phyloP scores from a whole-genome alignment of 2,888 invertebrate genomes.

The Stomorhina lunata region DNA sequence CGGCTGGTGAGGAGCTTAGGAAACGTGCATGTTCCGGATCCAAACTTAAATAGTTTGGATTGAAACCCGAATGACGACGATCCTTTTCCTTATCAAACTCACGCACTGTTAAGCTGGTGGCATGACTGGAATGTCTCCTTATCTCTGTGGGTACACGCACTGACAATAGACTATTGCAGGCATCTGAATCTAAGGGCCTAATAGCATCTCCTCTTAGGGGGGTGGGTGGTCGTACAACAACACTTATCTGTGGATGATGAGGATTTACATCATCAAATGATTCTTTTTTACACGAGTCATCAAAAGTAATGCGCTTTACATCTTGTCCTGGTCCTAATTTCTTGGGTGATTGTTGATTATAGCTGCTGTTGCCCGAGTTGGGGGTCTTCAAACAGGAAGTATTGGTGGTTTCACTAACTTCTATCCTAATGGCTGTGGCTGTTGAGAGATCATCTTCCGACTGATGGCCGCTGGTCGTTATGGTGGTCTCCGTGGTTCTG shows the following conservation, averaged over 20 bases:
- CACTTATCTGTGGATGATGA: constrained; percentile 84
- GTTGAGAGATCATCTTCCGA: constrained; percentile 74
- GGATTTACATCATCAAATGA: constrained; percentile 80
- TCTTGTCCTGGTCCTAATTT: constrained; percentile 76
- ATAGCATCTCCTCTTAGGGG: constrained; percentile 84
- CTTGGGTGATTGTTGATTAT: constrained; percentile 71
- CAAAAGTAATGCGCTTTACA: constrained; percentile 80
- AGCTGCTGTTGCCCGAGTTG: not conserved
- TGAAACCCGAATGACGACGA: constrained; percentile 81
- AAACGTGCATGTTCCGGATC: constrained; percentile 85
- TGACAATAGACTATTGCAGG: constrained; percentile 71
- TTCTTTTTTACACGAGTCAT: constrained; percentile 80
- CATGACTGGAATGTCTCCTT: constrained; percentile 80
- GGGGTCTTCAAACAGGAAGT: constrained; percentile 64
- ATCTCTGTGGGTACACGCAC: constrained; percentile 78
- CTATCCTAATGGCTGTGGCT: constrained; percentile 74
- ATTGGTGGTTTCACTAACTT: constrained; percentile 70
- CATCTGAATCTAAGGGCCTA: constrained; percentile 79
- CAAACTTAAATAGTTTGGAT: constrained; percentile 83
- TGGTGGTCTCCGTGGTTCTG: constrained; percentile 66
- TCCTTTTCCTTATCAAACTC: constrained; percentile 80
- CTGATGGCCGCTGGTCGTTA: constrained; percentile 56
- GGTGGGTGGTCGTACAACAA: constrained; percentile 88
- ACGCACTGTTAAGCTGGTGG: constrained; percentile 80
- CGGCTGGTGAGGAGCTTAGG: constrained; percentile 89